Evolutionary conservation across 2,888 invertebrate species (phyloP).

Genomic region (Tuberolachnus salignus): DNA sequence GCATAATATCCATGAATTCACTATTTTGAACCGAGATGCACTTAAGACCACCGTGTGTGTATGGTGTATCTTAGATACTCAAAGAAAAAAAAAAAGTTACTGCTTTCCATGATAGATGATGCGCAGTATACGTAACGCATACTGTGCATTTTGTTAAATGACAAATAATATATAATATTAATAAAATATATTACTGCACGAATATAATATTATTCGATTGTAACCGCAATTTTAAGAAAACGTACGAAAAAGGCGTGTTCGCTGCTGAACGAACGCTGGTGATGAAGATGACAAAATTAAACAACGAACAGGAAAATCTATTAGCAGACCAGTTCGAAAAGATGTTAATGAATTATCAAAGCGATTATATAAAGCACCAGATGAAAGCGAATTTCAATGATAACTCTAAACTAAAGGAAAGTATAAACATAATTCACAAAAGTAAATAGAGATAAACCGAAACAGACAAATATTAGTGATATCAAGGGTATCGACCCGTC

Average conservation of each 20-base stretch:
- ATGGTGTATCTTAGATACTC: no score
- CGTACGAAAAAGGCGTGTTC: neutral
- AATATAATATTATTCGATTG: neutral
- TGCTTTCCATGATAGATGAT: no score
- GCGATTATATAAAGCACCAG: conserved; percentile 1
- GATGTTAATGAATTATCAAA: neutral
- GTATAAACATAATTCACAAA: neutral
- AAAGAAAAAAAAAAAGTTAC: neutral
- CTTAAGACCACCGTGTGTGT: no score
- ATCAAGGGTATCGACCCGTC: neutral
- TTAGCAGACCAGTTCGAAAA: neutral
- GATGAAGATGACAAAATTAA: neutral
- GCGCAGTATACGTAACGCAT: no score
- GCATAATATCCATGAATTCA: no score
- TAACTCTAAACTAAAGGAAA: neutral
- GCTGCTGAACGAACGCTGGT: neutral
- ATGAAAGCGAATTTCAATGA: neutral
- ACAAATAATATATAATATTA: neutral
- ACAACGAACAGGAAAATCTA: neutral
- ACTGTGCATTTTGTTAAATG: no score
- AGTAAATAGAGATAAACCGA: neutral
- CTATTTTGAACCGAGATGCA: no score
- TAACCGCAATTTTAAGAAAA: neutral
- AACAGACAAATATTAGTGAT: neutral
- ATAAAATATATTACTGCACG: neutral